Evolutionary conservation across 2,888 invertebrate genomes (phyloP), one percentile per base, ranked within the genome.

Genomic region (Blastobasis lacticolella): DNA sequence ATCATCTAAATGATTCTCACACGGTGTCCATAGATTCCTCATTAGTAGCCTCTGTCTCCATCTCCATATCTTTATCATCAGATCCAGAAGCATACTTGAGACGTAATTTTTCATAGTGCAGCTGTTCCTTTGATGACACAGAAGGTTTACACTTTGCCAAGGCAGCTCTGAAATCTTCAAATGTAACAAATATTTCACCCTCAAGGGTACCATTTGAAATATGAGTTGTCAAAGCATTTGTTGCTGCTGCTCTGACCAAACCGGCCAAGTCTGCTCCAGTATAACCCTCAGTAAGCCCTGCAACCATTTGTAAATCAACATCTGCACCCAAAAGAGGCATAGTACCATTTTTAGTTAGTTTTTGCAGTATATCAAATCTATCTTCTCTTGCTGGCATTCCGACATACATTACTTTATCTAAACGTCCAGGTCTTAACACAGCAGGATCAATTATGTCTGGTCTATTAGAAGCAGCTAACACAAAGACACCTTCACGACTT

Each of bases 381-480:
- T 97, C 98, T 8, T 89, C 80, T 4, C 90, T 80, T 4, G 90
- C 90, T 0, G 99, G 99, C 69, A 99, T 89, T 1, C 96, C 97
- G 2, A 98, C 96, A 71, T 95, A 97, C 54, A 98, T 89, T 52
- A 96, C 92, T 73, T 96, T 95, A 72, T 97, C 97, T 55, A 98
- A 88, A 60, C 98, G 91, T 0, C 99, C 99, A 0, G 91, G 91
- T 67, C 97, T 89, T 55, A 99, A 80, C 43, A 99, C 94, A 0
- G 99, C 99, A 4, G 97, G 95, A 82, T 99, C 99, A 52, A 99
- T 94, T 36, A 98, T 97, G 69, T 99, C 98, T 0, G 98, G 97
- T 62, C 98, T 90, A 87, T 99, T 99, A 37, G 97, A 97, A 0
- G 99, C 99, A 0, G 97, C 99, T 85, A 99, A 92, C 23, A 99